Evolutionary conservation across 2,113 vertebrate species (phyloP).

Genomic region (Neoarius graeffei): DNA sequence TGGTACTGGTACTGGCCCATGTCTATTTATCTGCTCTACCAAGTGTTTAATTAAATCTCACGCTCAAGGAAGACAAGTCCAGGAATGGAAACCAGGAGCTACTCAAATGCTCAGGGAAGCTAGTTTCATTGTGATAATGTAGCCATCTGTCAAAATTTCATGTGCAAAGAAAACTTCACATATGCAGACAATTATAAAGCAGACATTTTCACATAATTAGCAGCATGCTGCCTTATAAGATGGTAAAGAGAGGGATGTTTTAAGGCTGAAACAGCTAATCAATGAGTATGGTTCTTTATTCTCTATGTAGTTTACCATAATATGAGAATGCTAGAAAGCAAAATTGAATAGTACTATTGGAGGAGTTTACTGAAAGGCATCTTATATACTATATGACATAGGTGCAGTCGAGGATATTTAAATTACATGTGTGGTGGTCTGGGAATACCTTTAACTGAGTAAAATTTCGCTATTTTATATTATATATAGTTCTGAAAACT

Average conservation of each 20-base stretch:
- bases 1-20: slow-evolving; percentile 6
- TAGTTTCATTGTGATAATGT: slow-evolving; percentile 13
- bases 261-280: slow-evolving; percentile 48
- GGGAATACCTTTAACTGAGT: not conserved
- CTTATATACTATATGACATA: not conserved
- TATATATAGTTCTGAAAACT: not conserved
- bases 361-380: not conserved
- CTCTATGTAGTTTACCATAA: not conserved
- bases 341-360: slow-evolving; percentile 2
- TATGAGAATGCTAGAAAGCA: not conserved
- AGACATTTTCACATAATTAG: slow-evolving; percentile 29
- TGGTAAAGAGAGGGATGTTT: slow-evolving; percentile 9
- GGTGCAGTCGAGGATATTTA: not conserved
- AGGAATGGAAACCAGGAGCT: not conserved
- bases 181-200: slow-evolving; percentile 14
- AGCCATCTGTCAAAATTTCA: slow-evolving; percentile 10
- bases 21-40: slow-evolving; percentile 8
- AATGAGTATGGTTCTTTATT: not conserved
- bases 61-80: not conserved
- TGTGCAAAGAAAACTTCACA: not conserved
- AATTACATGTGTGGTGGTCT: not conserved
- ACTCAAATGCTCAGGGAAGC: not conserved
- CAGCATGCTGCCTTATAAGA: slow-evolving; percentile 25
- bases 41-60: slow-evolving; percentile 17
- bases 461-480: not conserved